phyloP scores from a whole-genome alignment of 2,113 vertebrate genomes.

The Engystomops pustulosus region DNA sequence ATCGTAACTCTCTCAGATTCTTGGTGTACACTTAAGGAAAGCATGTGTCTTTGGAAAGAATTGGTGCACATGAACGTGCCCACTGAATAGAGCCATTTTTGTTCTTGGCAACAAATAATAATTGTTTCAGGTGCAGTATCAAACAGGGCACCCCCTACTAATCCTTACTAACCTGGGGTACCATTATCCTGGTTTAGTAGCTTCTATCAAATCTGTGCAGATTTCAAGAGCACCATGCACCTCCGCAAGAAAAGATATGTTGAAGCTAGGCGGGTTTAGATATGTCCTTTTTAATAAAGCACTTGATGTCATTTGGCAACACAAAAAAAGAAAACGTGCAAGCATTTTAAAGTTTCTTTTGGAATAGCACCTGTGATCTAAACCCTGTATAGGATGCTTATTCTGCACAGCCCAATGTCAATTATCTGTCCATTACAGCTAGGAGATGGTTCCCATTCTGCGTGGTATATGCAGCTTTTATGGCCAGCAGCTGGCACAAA shows the following conservation, averaged over 20 bases:
- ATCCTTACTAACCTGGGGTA: constrained; percentile 2
- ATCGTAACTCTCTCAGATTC: constrained; percentile 34
- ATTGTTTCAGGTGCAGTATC: constrained; percentile 5
- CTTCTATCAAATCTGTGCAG: background rate
- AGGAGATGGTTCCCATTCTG: background rate
- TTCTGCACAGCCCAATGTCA: background rate
- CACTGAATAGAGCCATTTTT: background rate
- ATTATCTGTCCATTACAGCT: too few relatives aligned
- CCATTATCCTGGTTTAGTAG: background rate
- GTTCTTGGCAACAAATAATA: background rate
- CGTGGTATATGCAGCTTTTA: background rate
- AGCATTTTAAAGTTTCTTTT: background rate
- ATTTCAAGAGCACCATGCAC: background rate
- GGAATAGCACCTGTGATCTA: background rate
- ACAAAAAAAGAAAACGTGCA: too few relatives aligned
- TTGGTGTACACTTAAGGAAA: constrained; percentile 1
- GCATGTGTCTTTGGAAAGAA: background rate
- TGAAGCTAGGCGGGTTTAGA: background rate
- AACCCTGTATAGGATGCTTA: too few relatives aligned
- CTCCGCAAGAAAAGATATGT: background rate
- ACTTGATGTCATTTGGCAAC: too few relatives aligned
- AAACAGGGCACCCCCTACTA: background rate
- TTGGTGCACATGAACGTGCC: background rate
- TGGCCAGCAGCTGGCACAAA: background rate
- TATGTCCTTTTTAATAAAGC: background rate